These are phyloP conservation scores for Mus minutoides DNA, from an alignment of 2,797 vertebrate species.

Conservation along the genomic window DNA sequence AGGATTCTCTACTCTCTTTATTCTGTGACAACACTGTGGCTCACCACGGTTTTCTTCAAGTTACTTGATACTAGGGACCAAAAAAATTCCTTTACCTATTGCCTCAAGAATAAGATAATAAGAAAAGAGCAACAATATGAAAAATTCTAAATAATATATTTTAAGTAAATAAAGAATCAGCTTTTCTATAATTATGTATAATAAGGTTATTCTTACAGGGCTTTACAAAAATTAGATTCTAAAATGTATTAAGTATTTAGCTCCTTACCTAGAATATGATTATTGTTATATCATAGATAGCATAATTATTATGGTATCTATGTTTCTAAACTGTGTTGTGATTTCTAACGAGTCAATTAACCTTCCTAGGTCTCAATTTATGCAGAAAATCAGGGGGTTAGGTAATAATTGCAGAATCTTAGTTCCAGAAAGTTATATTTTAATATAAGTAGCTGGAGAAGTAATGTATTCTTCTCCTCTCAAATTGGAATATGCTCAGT, in stretches of 20 bases:
- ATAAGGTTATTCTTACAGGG: slow-evolving; percentile 36
- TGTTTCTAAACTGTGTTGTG: slow-evolving; percentile 44
- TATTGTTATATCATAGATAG: slow-evolving; percentile 41
- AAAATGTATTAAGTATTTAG: slow-evolving; percentile 52
- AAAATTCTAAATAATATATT: background rate
- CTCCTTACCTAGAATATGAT: slow-evolving; percentile 46
- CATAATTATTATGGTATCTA: slow-evolving; percentile 54
- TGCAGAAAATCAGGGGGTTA: slow-evolving; percentile 47
- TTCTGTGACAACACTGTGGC: background rate
- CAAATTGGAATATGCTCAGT: background rate
- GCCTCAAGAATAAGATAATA: background rate
- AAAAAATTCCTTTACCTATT: background rate
- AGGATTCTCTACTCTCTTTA: background rate
- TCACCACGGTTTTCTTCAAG: background rate
- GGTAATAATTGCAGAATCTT: background rate
- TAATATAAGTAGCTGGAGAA: slow-evolving; percentile 4
- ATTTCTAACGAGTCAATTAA: slow-evolving; percentile 73
- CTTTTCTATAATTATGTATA: slow-evolving; percentile 42
- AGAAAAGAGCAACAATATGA: background rate
- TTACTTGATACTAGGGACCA: background rate
- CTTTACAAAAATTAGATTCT: slow-evolving; percentile 52
- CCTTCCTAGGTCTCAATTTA: slow-evolving; percentile 63
- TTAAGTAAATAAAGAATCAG: slow-evolving; percentile 49
- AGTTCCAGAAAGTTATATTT: slow-evolving; percentile 33
- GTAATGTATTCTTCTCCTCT: background rate